A percentile compares a stretch with the other conserved stretches of the same genome.
Conservation (phyloP, 1,140 invertebrate genomes). For the Planococcus citri region DNA sequence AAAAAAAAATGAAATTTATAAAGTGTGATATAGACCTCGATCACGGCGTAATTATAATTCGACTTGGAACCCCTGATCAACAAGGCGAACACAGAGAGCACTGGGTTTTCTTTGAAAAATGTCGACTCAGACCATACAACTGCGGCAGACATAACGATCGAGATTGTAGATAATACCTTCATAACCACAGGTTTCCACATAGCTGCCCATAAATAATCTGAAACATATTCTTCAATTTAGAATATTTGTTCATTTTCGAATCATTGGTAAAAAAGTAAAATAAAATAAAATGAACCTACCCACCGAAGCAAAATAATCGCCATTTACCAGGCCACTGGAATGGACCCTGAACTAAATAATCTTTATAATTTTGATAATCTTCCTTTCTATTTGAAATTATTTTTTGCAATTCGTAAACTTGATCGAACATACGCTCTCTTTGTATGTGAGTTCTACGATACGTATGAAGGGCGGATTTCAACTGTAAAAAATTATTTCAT, state of each 20-base stretch:
- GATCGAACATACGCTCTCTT: conserved; percentile 22
- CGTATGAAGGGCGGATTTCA: conserved; percentile 23
- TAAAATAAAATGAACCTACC: background rate
- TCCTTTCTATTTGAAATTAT: conserved; percentile 23
- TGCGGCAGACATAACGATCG: conserved; percentile 66
- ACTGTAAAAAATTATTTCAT: conserved; percentile 17
- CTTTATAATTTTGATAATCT: conserved; percentile 22
- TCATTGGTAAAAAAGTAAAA: background rate
- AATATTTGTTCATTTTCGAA: background rate
- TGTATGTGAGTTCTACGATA: conserved; percentile 23
- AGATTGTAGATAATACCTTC: conserved; percentile 55
- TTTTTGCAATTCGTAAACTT: conserved; percentile 23
- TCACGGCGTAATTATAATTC: conserved; percentile 85
- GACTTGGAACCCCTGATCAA: conserved; percentile 69
- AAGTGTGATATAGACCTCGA: conserved; percentile 69
- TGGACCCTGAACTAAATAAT: conserved; percentile 21
- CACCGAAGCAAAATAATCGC: background rate
- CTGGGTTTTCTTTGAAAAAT: conserved; percentile 83
- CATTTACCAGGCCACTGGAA: conserved; percentile 17
- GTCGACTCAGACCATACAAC: conserved; percentile 98
- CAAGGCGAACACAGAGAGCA: conserved; percentile 88
- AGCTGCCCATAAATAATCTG: conserved; percentile 93
- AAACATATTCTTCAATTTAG: conserved; percentile 42
- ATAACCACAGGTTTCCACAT: conserved; percentile 62
- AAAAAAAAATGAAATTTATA: conserved; percentile 4